phyloP scores from a whole-genome alignment of 2,797 vertebrate species.

The Kryptopterus vitreolus region DNA sequence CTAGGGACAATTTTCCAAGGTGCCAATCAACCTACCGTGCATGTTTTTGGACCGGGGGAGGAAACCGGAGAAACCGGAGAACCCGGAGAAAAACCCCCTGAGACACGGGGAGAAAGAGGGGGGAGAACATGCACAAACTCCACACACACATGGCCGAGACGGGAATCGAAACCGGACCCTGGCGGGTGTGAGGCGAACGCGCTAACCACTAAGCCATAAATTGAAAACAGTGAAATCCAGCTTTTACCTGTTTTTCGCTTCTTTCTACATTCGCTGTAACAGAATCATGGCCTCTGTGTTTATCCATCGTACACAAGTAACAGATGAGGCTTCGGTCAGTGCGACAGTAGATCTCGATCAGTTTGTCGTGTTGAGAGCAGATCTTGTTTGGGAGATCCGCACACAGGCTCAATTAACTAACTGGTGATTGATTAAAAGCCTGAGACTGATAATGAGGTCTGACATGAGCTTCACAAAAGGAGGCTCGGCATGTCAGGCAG shows the following conservation, averaged over 20 bases:
- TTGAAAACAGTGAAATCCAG: background rate
- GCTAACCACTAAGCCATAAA: too few species aligned
- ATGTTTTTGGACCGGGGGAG: too few species aligned
- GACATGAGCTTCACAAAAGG: background rate
- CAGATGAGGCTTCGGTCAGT: conserved; percentile 4
- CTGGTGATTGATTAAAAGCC: background rate
- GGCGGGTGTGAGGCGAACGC: too few species aligned
- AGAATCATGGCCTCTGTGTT: background rate
- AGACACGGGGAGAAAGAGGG: too few species aligned
- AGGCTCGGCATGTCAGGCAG: background rate
- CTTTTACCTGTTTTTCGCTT: background rate
- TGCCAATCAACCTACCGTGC: too few species aligned
- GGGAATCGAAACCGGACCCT: too few species aligned
- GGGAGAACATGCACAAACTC: too few species aligned
- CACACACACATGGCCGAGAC: too few species aligned
- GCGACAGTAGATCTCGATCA: background rate
- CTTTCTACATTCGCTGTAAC: background rate
- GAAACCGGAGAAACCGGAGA: too few species aligned
- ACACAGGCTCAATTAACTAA: background rate
- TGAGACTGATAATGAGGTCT: background rate
- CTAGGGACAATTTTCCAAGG: too few species aligned
- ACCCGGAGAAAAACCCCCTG: too few species aligned
- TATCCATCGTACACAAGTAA: background rate
- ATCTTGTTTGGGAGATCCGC: background rate
- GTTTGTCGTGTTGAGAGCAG: background rate